Base-by-base conservation (phyloP, 1,140 invertebrate species). In the Hestina assimilis region DNA sequence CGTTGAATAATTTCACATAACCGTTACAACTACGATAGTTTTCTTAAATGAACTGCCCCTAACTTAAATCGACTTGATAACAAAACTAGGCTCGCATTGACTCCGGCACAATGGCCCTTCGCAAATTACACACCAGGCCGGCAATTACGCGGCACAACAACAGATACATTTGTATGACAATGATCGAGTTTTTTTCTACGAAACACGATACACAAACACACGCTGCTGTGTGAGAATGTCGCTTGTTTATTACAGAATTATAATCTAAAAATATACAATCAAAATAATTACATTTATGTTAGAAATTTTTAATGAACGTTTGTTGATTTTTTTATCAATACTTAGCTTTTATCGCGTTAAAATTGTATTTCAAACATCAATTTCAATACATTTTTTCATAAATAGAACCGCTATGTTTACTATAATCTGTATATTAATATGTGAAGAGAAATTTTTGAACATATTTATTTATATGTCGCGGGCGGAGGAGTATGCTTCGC, bases 101-200 rank as follows among this genome's bases (percentile, higher is more conserved):
- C 67, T 76, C 54, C 47, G 3, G 40, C 35, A 80, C 77, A 80
- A 77, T 72, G 66, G 65, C 40, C 59, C 57, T 67, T 75, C 67
- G 69, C 74, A 83, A 84, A 85, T 85, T 81, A 81, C 71, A 80
- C 75, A 68, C 65, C 64, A 69, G 64, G 66, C 47, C 72, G 31
- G 76, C 79, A 85, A 85, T 85, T 85, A 83, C 75, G 46, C 29
- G 47, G 20, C 54, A 41, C 58, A 79, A 85, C 82, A 83, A 79
- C 82, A 80, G 79, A 83, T 84, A 83, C 70, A 85, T 85, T 85
- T 85, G 82, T 85, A 83, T 85, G 73, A 85, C 82, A 85, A 85
- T 82, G 69, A 72, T 64, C 15, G 57, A 57, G 51, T 80, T 77
- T 79, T n/a, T n/a, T 82, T 59, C 38, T 65, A 35, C 59, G 81